Conservation (phyloP, 2,888 invertebrate species). For the Torymus tubicola region DNA sequence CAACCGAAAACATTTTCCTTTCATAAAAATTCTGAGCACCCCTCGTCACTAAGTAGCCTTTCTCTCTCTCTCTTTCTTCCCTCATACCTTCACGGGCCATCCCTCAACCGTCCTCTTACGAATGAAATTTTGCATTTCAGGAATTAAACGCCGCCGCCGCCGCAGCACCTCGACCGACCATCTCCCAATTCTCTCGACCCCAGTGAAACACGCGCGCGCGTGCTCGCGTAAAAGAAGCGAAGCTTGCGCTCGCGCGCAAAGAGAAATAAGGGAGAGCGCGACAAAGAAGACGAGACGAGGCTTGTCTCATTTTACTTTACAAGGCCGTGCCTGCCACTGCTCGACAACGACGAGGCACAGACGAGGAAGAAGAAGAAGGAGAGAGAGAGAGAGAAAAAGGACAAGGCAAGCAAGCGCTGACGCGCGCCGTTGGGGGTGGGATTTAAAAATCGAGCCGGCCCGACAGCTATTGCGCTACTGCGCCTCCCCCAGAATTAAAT, state of each 20-base stretch:
- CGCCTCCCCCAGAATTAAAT: slow-evolving; percentile 72
- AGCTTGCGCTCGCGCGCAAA: not conserved
- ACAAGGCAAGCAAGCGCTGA: not conserved
- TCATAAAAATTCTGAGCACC: not conserved
- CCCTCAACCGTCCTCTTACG: not conserved
- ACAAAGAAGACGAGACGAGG: slow-evolving; percentile 57
- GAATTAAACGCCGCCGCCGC: slow-evolving; percentile 37
- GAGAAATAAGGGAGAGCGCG: not conserved
- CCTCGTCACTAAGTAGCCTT: not conserved
- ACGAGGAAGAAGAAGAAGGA: slow-evolving; percentile 7
- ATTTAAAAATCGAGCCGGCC: slow-evolving; percentile 73
- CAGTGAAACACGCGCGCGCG: no score
- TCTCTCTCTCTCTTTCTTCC: not conserved
- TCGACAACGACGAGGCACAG: no score
- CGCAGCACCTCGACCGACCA: not conserved
- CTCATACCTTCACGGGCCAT: no score
- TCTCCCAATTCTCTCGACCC: no score
- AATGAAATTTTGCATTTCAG: slow-evolving; percentile 43
- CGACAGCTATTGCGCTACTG: slow-evolving; percentile 76
- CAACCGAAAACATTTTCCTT: not conserved
- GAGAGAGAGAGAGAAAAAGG: not conserved
- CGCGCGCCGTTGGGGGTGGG: slow-evolving; percentile 62
- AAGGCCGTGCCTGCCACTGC: slow-evolving; percentile 60
- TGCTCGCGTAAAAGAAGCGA: not conserved
- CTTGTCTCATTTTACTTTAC: slow-evolving; percentile 75